phyloP scores from a whole-genome alignment of 1,140 invertebrate genomes.

The Temnothorax longispinosus region DNA sequence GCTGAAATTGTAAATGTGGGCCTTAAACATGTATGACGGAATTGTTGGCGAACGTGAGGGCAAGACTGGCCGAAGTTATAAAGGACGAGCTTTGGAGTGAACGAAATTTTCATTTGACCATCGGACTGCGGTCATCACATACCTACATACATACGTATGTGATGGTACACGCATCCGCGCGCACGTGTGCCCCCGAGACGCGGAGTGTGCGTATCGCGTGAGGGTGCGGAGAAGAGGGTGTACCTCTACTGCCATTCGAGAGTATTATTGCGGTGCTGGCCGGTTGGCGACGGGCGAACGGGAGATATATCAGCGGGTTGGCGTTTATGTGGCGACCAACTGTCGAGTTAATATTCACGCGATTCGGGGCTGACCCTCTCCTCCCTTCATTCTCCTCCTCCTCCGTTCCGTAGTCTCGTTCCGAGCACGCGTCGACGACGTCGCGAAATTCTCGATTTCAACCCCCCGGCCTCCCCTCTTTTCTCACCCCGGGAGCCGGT shows the following conservation, averaged over 20 bases:
- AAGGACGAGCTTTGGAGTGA: conserved; percentile 53
- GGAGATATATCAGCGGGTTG: conserved; percentile 77
- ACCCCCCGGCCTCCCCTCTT: neutral
- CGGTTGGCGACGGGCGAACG: conserved; percentile 30
- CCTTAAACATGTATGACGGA: neutral
- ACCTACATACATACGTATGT: neutral
- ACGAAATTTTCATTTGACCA: conserved; percentile 72
- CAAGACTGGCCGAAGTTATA: conserved; percentile 55
- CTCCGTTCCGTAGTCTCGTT: neutral
- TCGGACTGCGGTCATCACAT: conserved; percentile 1
- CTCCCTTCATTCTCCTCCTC: neutral
- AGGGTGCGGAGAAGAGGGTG: conserved; percentile 39
- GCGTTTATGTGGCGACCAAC: conserved; percentile 80
- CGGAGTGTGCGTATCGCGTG: conserved; percentile 59
- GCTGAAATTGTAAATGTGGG: neutral
- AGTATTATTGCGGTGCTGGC: conserved; percentile 73
- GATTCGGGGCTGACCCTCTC: conserved; percentile 65
- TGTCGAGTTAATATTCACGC: conserved; percentile 80
- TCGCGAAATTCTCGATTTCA: conserved; percentile 64
- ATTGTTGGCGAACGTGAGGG: conserved; percentile 47
- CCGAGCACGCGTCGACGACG: conserved; percentile 44
- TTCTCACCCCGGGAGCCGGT: neutral
- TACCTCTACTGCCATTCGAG: conserved; percentile 60
- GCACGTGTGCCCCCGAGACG: conserved; percentile 1
- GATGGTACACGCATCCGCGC: conserved; percentile 10